These are phyloP conservation scores for Cavia aperea DNA, from an alignment of 2,113 vertebrate genomes.

Conservation along the genomic window DNA sequence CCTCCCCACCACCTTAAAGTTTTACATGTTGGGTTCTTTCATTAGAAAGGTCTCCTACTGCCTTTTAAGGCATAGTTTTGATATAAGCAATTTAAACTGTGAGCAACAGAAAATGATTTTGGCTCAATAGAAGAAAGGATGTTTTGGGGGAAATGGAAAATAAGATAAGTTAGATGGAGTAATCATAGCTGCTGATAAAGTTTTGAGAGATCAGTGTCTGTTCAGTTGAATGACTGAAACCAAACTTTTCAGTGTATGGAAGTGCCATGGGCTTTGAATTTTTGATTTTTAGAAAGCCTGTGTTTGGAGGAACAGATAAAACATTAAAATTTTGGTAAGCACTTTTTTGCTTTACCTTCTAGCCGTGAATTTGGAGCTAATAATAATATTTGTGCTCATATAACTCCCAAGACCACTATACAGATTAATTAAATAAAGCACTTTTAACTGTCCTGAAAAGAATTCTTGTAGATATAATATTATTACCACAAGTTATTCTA, in stretches of 20 bases:
- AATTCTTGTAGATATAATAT: conserved; percentile 15
- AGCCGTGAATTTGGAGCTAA: conserved; percentile 14
- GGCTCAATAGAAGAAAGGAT: background rate
- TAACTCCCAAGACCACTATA: background rate
- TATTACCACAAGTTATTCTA: conserved; percentile 36
- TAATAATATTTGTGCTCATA: background rate
- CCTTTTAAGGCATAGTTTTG: background rate
- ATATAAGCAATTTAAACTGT: background rate
- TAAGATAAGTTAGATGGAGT: background rate
- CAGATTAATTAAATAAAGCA: conserved; percentile 50
- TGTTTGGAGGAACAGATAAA: background rate
- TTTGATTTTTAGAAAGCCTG: background rate
- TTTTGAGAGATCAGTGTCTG: background rate
- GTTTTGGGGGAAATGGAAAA: background rate
- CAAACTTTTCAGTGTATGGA: background rate
- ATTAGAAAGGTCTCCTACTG: background rate
- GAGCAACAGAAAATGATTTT: background rate
- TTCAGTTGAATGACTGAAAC: background rate
- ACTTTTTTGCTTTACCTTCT: conserved; percentile 8
- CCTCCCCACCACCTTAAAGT: background rate
- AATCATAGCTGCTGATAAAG: background rate
- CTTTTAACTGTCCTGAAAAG: conserved; percentile 30
- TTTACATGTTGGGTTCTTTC: background rate
- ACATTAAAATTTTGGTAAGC: background rate
- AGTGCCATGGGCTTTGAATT: background rate